phyloP scores from a whole-genome alignment of 1,140 invertebrate species.

The Dendrolimus kikuchii region DNA sequence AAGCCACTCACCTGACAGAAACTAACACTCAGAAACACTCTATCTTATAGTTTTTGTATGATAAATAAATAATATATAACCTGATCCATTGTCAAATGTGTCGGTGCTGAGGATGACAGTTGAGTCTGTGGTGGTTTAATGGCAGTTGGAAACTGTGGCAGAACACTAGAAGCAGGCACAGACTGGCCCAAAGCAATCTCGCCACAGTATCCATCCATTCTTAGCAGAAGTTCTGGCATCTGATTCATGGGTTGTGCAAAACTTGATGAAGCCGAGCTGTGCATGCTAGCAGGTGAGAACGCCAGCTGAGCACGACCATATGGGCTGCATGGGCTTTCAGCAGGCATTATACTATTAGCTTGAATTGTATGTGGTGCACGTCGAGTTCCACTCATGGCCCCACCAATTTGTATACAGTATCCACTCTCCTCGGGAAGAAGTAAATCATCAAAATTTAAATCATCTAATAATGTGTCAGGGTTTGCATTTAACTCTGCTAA shows the following conservation, averaged over 20 bases:
- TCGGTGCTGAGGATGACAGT: conserved; percentile 88
- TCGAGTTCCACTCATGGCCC: conserved; percentile 62
- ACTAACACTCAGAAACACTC: not conserved
- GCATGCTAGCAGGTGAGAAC: conserved; percentile 74
- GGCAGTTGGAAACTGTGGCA: conserved; percentile 62
- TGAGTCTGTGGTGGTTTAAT: conserved; percentile 74
- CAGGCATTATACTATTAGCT: conserved; percentile 51
- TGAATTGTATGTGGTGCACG: conserved; percentile 55
- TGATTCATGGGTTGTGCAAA: conserved; percentile 71
- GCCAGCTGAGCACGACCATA: conserved; percentile 63
- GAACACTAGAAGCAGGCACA: conserved; percentile 67
- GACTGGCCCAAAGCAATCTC: conserved; percentile 74
- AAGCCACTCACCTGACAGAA: too few relatives aligned
- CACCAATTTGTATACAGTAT: conserved; percentile 63
- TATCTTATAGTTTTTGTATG: not conserved
- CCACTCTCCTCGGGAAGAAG: conserved; percentile 80
- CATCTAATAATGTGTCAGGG: conserved; percentile 84
- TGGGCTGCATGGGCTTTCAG: conserved; percentile 63
- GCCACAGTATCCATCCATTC: conserved; percentile 72
- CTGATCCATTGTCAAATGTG: conserved; percentile 82
- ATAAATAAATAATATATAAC: conserved; percentile 21
- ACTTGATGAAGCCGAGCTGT: conserved; percentile 73
- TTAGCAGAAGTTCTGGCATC: conserved; percentile 79
- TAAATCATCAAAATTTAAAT: conserved; percentile 89
- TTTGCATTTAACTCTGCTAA: conserved; percentile 90